A percentile compares a stretch with the other conserved stretches of the same genome.
These are phyloP conservation scores for Proteles cristata DNA, from an alignment of 2,113 vertebrate genomes.

Conservation along the genomic window DNA sequence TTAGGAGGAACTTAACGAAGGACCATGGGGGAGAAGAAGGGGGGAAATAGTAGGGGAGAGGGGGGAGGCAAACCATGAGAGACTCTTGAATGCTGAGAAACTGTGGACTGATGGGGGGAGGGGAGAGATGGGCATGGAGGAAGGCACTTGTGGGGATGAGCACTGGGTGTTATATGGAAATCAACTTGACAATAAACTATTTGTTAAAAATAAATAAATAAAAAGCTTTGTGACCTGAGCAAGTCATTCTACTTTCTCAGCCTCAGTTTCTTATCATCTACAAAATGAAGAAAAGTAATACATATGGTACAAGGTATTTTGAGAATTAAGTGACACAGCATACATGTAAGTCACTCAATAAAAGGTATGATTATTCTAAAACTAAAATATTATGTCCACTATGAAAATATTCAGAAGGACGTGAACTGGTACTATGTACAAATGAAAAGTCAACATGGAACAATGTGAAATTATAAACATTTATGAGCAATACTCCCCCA, in stretches of 20 bases:
- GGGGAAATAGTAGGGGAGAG: no score
- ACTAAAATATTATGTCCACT: constrained; percentile 2
- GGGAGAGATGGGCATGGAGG: no score
- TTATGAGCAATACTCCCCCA: neutral
- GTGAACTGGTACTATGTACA: neutral
- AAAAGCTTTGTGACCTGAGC: neutral
- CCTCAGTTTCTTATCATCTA: constrained; percentile 20
- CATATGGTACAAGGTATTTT: constrained; percentile 15
- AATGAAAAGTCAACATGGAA: neutral
- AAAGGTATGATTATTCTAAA: neutral
- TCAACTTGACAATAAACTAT: no score
- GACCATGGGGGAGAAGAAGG: no score
- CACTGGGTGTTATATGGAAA: no score
- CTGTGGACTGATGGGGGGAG: no score
- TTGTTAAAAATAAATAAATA: no score
- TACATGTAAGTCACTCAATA: constrained; percentile 41
- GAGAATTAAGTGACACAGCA: constrained; percentile 32
- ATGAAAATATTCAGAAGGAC: constrained; percentile 17
- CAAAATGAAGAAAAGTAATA: constrained; percentile 30
- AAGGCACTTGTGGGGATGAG: no score
- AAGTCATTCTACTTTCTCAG: constrained; percentile 43
- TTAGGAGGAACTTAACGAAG: no score
- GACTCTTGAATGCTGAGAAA: no score
- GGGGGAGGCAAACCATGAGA: no score
- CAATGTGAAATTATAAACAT: neutral